A percentile compares a stretch with the other conserved stretches of the same genome.
phyloP scores from a whole-genome alignment of 2,113 vertebrate species.

The Acrocephalus arundinaceus region DNA sequence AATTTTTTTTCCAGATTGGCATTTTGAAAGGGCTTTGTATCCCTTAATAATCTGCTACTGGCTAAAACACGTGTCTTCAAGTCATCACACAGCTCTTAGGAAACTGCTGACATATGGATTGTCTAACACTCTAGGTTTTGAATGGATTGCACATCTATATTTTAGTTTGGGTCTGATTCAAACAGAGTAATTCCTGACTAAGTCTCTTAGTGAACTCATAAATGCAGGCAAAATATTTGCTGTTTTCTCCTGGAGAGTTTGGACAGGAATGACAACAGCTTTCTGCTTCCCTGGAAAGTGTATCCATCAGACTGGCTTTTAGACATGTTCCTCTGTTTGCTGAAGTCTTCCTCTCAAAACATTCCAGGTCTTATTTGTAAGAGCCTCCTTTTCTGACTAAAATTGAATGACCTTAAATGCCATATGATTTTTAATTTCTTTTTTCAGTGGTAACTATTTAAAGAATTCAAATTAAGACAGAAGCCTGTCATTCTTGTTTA shows the following conservation, averaged over 20 bases:
- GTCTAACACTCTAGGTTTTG: not conserved
- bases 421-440: not conserved
- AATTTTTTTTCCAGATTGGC: not conserved
- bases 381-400: not conserved
- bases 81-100: not conserved
- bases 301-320: not conserved
- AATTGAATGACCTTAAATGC: not conserved
- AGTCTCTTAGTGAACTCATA: not conserved
- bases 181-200: not conserved
- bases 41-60: not conserved
- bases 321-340: not conserved
- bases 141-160: not conserved
- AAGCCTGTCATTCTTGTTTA: not conserved
- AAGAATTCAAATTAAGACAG: not conserved
- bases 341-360: not conserved
- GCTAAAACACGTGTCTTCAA: not conserved
- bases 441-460: not conserved
- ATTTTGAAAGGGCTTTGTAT: not conserved
- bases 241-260: not conserved
- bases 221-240: not conserved
- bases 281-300: not conserved
- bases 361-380: not conserved
- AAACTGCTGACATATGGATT: not conserved
- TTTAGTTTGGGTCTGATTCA: slow-evolving; percentile 1
- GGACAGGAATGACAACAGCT: not conserved